phyloP scores from a whole-genome alignment of 2,113 vertebrate genomes.

The Cololabis saira region DNA sequence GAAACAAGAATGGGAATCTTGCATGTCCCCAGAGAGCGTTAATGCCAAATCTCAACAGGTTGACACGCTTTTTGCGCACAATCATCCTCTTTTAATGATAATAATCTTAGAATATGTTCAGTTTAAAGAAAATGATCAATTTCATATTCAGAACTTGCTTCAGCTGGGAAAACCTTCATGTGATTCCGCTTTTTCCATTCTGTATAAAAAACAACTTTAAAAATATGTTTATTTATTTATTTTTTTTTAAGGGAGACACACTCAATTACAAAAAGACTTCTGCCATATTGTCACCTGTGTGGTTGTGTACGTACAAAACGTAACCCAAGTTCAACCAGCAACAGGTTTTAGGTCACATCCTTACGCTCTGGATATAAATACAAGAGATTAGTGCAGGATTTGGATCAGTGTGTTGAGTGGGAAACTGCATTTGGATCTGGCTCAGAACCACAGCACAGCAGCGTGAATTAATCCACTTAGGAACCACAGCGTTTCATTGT shows the following conservation, averaged over 20 bases:
- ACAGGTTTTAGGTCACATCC: constrained; percentile 50
- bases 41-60: no score
- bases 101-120: no score
- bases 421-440: constrained; percentile 47
- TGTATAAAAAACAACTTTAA: no score
- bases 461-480: constrained; percentile 8
- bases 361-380: constrained; percentile 62
- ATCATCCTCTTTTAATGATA: no score
- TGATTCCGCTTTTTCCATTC: background rate
- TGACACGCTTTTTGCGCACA: no score
- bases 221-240: no score
- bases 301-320: background rate
- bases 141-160: background rate
- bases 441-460: constrained; percentile 3
- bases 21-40: no score
- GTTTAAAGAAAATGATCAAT: background rate
- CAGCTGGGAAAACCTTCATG: constrained; percentile 1
- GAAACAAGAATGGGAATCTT: no score
- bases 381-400: constrained; percentile 65
- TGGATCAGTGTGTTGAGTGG: constrained; percentile 53
- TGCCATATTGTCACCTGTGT: no score
- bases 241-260: no score
- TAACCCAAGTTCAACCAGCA: constrained; percentile 33
- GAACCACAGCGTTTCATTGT: background rate
- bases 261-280: no score